These are phyloP conservation scores for Pelecanoides urinatrix DNA, from an alignment of 2,113 vertebrate species.

Conservation along the genomic window DNA sequence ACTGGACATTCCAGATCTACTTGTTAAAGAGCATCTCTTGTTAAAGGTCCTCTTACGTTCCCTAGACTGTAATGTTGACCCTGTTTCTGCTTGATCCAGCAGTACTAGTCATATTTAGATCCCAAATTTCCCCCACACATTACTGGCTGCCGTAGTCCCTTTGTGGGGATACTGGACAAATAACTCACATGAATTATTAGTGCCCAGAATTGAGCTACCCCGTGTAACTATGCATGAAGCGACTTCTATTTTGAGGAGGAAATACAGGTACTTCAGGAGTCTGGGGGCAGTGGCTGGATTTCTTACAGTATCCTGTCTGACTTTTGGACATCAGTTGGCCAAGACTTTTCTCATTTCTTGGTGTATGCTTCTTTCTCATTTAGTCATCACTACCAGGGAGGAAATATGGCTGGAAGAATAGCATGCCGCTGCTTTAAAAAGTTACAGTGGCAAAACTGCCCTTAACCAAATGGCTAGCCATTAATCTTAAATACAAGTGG, in stretches of 20 bases:
- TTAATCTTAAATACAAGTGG: conserved; percentile 43
- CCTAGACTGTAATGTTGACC: background rate
- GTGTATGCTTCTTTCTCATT: background rate
- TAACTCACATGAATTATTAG: background rate
- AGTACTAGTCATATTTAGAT: background rate
- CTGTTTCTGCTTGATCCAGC: background rate
- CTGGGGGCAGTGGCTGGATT: background rate
- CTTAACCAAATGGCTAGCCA: background rate
- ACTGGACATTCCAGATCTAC: background rate
- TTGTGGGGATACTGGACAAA: background rate
- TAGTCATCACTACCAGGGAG: background rate
- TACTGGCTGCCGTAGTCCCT: background rate
- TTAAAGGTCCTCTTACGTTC: background rate
- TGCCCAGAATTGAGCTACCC: background rate
- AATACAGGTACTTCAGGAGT: background rate
- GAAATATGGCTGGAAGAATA: background rate
- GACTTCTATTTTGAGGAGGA: background rate
- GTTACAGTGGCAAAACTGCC: background rate
- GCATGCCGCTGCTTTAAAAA: background rate
- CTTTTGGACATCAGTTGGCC: background rate
- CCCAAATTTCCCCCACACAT: background rate
- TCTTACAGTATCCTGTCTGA: background rate
- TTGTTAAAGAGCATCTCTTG: background rate
- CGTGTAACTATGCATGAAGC: background rate
- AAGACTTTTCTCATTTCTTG: background rate